Base-by-base conservation (phyloP, 2,113 vertebrate species). In the Embiotoca jacksoni region DNA sequence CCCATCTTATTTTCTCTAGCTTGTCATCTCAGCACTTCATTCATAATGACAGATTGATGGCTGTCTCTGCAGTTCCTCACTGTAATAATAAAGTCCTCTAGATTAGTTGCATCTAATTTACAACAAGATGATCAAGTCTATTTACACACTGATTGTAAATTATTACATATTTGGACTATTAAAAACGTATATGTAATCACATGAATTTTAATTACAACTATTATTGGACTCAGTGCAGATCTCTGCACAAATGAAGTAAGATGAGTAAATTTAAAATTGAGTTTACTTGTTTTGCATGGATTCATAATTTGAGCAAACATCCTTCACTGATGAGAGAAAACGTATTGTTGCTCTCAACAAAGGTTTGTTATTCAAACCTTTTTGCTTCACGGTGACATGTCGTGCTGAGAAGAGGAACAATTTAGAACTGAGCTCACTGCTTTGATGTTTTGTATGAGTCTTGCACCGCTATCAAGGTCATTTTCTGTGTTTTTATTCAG, bases 11-110 rank as follows among this genome's bases (percentile, higher is more conserved):
- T 83, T 81, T 63, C 80, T 84, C 68, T 49, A 35, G 49, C 57
- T 60, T 72, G 56, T 78, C 78, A 57, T 52, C n/a, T 33, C 63
- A 68, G 68, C 69, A 82, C 64, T 64, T 76, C 64, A 77, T 64
- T 80, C 73, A 66, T 6, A 10, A 31, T 82, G 65, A 53, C 82
- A 86, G 78, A 88, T 67, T 87, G 83, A 85, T 70, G 74, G 72
- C 76, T 77, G 68, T 71, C 72, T 74, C 75, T 61, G 89, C 78
- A 36, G 41, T 23, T 23, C 9, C 49, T 44, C 52, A 54, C 62
- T 39, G 35, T 67, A 9, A 84, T 55, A 78, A 83, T 75, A 62
- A 79, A 55, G 71, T 76, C 61, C 14, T 50, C 35, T 10, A 73
- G 72, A 88, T 72, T 80, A 69, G 16, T 62, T 41, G 33, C 50